phyloP scores from a whole-genome alignment of 2,113 vertebrate genomes.

The Baryphthengus martii region DNA sequence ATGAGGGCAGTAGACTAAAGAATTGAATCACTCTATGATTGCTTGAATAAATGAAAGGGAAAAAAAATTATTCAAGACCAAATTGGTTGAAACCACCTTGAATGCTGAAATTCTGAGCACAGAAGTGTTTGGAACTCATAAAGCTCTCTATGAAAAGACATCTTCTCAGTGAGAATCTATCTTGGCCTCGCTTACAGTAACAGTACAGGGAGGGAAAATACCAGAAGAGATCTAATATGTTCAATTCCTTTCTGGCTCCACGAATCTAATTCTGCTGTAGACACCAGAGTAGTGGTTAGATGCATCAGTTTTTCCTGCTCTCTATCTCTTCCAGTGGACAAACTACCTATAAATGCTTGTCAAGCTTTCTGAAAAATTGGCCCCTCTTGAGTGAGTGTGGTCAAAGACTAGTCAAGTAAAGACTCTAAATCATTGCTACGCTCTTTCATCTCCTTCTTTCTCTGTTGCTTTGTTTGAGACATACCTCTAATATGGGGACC shows the following conservation, averaged over 20 bases:
- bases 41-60: background rate
- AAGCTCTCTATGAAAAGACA: background rate
- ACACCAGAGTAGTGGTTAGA: background rate
- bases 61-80: background rate
- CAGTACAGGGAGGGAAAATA: background rate
- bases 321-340: background rate
- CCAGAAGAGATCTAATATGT: background rate
- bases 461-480: background rate
- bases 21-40: background rate
- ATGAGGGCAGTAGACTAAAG: background rate
- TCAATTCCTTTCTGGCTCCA: background rate
- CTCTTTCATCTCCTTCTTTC: background rate
- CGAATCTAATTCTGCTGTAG: background rate
- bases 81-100: background rate
- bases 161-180: background rate
- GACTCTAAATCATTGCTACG: background rate
- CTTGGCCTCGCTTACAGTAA: background rate
- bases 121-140: background rate
- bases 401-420: background rate
- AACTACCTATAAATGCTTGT: background rate
- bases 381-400: background rate
- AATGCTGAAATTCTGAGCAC: background rate
- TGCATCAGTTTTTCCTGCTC: background rate
- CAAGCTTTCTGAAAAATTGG: background rate
- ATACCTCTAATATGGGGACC: background rate